Base-by-base conservation (phyloP, 2,888 invertebrate genomes). In the Thalpophila matura region DNA sequence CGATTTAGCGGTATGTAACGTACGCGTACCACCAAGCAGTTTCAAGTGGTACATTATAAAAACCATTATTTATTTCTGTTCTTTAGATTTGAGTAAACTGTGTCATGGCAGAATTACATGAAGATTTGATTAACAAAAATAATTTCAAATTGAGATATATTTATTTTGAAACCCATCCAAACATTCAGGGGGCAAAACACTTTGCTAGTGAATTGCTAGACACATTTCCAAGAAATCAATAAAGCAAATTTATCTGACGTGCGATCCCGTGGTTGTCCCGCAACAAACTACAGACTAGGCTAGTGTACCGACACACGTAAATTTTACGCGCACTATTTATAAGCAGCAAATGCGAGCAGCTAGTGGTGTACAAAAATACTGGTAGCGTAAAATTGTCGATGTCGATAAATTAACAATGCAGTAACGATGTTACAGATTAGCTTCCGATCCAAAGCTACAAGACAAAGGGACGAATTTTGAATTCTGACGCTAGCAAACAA, bases 321-420 rank as follows among this genome's bases (percentile, higher is more conserved):
- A 84, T 87, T 85, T 86, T 81, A 76, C 87, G 82, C 80, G 74
- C 65, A 82, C 89, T 92, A 92, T 92, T 90, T 88, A 86, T 92
- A 91, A 74, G 33, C 61, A 67, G 53, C 80, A 84, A 84, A 84
- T 84, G 65, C 72, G 73, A 74, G 67, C 64, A 74, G 64, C 67
- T 77, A 73, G 80, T 54, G 78, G 74, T 83, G 83, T 77, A 81
- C 82, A 57, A 82, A 87, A 85, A 88, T 84, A 85, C 80, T 26
- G 40, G 49, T 77, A 79, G 76, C 68, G 85, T 76, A 79, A 60
- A 7, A 47, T 37, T 55, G 67, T 83, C 81, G 79, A 81, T 76
- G 71, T 83, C 82, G 83, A 83, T 65, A 63, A 69, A 61, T 47
- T 4, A 38, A 7, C 18, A n/a, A 40, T 10, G 37, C 31, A 10